These are phyloP conservation scores for Drosophila rellima DNA, from an alignment of 2,888 invertebrate species.

Conservation along the genomic window DNA sequence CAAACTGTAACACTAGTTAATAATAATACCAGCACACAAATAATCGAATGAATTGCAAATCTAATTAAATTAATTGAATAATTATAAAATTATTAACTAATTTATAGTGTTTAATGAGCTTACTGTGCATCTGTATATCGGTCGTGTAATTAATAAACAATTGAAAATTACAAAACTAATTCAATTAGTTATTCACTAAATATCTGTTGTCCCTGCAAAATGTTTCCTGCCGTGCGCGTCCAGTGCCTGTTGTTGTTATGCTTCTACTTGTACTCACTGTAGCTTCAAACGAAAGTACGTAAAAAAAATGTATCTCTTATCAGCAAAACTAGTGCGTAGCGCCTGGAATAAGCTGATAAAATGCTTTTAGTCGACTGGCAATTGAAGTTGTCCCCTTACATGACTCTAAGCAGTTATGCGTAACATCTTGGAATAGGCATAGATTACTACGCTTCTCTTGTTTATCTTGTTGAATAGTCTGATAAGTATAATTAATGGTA, in stretches of 20 bases:
- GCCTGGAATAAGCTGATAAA: constrained; percentile 55
- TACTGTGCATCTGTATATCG: constrained; percentile 46
- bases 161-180: constrained; percentile 25
- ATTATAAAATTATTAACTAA: constrained; percentile 11
- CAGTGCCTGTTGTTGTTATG: constrained; percentile 46
- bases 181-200: constrained; percentile 10
- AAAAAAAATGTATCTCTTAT: constrained; percentile 77
- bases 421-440: constrained; percentile 17
- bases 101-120: constrained; percentile 43
- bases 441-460: constrained; percentile 1
- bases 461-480: constrained; percentile 31
- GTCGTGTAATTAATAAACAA: constrained; percentile 29
- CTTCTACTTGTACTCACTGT: constrained; percentile 48
- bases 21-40: constrained; percentile 17
- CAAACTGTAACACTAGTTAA: constrained; percentile 44
- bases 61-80: constrained; percentile 8
- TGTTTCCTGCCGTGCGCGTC: constrained; percentile 56
- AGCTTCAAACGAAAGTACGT: constrained; percentile 70
- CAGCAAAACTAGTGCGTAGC: constrained; percentile 68
- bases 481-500: constrained; percentile 35
- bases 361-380: constrained; percentile 17
- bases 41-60: constrained; percentile 6
- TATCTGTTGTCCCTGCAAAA: constrained; percentile 27
- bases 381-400: constrained; percentile 32
- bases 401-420: constrained; percentile 31